A percentile compares a stretch with the other conserved stretches of the same genome.
Evolutionary conservation across 2,797 vertebrate genomes (phyloP).

Genomic region (Nothura maculosa): DNA sequence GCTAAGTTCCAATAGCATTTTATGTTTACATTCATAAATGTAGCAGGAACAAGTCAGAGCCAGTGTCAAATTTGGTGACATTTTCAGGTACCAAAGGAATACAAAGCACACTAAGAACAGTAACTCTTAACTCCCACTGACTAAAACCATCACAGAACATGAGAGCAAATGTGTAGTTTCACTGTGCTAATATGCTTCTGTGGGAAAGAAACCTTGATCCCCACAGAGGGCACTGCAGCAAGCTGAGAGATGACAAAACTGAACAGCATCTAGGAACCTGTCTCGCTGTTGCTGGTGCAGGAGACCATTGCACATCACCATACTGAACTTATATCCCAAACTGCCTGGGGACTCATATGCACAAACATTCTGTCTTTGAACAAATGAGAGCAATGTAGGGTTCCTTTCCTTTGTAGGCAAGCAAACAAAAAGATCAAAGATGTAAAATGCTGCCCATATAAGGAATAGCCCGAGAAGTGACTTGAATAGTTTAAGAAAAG

Average conservation of each 20-base stretch:
- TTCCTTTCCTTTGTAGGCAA: neutral
- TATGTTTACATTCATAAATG: neutral
- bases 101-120: neutral
- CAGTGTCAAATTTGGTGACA: neutral
- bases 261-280: neutral
- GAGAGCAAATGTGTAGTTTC: neutral
- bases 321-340: neutral
- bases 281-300: neutral
- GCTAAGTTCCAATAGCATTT: neutral
- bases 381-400: neutral
- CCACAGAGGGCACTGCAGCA: neutral
- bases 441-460: neutral
- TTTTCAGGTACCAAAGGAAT: neutral
- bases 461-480: neutral
- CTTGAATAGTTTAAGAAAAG: neutral
- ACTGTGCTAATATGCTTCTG: neutral
- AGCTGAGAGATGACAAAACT: neutral
- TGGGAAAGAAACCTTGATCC: neutral
- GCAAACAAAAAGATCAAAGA: neutral
- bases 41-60: neutral
- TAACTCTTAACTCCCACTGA: neutral
- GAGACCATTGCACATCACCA: neutral
- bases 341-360: accelerated
- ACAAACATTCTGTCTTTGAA: neutral
- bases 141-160: neutral